Base-by-base conservation (phyloP, 2,797 vertebrate genomes). In the Gobionotothen gibberifrons region DNA sequence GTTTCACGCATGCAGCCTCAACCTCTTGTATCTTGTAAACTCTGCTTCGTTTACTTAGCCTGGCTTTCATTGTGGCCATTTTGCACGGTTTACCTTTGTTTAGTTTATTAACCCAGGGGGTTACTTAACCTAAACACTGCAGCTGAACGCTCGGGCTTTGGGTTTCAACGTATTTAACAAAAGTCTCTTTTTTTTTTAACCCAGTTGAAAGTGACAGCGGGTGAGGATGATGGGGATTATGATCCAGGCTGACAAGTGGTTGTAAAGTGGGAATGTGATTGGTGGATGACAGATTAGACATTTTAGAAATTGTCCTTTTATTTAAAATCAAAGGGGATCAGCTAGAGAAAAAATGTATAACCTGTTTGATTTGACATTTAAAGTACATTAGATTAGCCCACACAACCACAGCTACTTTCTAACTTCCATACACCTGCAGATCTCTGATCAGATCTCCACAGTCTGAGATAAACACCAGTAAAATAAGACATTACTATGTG, bases 101-200 rank as follows among this genome's bases (percentile, higher is more conserved):
- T 98, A 93, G 96, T 97, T 98, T 98, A 97, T 97, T 97, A 98
- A 97, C 96, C 96, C 96, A 95, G 93, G 95, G 95, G 97, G 96
- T 97, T 96, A 96, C 95, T 95, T 94, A 96, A 96, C 95, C 95
- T 96, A 98, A 98, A 99, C 96, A 97, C 96, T 95, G 91, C 95
- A 90, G 94, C 89, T 87, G 92, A 96, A 96, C 93, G 94, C 94
- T 95, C 94, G 84, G 86, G 96, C 94, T 94, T 96, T 96, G 92
- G 85, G 92, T 96, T 97, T 96, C 95, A 95, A 90, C 92, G 85
- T 83, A 96, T 39, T 95, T 93, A 95, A 94, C 95, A 93, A 94
- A 94, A 94, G 93, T 94, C 93, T 94, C 76, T 85, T 90, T 93
- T 57, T 94, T 91, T 95, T 93, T 62, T 12, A 73, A 93, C 91